phyloP scores from a whole-genome alignment of 2,888 invertebrate genomes.

The Parnassius mnemosyne region DNA sequence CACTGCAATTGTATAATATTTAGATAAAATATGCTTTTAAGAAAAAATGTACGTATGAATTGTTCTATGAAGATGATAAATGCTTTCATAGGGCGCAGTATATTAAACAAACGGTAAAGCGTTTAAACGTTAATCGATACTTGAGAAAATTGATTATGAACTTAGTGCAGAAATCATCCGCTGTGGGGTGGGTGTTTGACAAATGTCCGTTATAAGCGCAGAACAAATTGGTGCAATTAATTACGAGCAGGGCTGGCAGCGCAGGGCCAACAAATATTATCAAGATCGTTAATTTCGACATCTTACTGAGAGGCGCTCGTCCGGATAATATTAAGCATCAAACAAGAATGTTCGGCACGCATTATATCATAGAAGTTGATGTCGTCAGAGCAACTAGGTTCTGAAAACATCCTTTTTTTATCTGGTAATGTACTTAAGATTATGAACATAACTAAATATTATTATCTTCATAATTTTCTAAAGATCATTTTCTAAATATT shows the following conservation, averaged over 20 bases:
- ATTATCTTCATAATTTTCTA: no score
- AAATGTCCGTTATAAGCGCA: conserved; percentile 76
- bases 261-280: conserved; percentile 78
- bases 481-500: no score
- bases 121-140: conserved; percentile 63
- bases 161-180: conserved; percentile 73
- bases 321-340: conserved; percentile 52
- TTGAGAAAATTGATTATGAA: conserved; percentile 73
- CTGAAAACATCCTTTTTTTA: neutral
- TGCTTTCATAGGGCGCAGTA: conserved; percentile 28
- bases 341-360: conserved; percentile 46
- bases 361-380: neutral
- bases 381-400: neutral
- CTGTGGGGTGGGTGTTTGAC: conserved; percentile 68
- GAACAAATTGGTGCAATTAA: conserved; percentile 79
- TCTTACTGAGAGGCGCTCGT: conserved; percentile 55
- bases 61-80: no score
- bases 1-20: neutral
- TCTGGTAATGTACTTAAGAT: no score
- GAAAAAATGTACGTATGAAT: neutral
- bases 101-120: conserved; percentile 34
- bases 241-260: conserved; percentile 68
- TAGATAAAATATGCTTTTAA: no score
- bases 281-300: conserved; percentile 78
- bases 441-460: no score